Evolutionary conservation across 1,140 invertebrate species (phyloP).

Genomic region (Leptinotarsa lineolata): DNA sequence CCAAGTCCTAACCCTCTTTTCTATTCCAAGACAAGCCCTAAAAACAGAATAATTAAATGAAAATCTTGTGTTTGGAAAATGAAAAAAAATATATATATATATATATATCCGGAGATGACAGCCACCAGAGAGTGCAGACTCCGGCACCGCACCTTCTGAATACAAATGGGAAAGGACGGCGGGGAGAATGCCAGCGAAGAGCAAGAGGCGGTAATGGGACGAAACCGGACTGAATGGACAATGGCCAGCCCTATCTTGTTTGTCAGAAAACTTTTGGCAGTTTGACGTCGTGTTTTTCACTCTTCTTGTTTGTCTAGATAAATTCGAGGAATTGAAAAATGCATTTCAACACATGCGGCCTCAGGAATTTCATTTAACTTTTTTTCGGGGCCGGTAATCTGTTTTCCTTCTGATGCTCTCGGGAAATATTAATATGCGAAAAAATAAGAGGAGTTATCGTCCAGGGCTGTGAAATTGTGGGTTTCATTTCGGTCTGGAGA

Average conservation of each 20-base stretch:
- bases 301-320: constrained; percentile 40
- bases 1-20: too few relatives aligned
- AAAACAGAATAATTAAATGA: constrained; percentile 9
- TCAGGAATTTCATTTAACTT: constrained; percentile 31
- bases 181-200: constrained; percentile 30
- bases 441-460: constrained; percentile 13
- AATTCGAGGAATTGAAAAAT: constrained; percentile 43
- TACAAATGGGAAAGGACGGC: constrained; percentile 31
- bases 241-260: constrained; percentile 48
- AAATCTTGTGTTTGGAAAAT: constrained; percentile 20
- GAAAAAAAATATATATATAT: not conserved
- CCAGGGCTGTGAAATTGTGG: not conserved
- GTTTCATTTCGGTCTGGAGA: not conserved
- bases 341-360: constrained; percentile 44
- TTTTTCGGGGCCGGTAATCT: constrained; percentile 21
- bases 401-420: constrained; percentile 16
- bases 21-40: not conserved
- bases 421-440: constrained; percentile 21
- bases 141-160: constrained; percentile 18
- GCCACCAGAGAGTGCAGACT: constrained; percentile 16
- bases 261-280: constrained; percentile 52
- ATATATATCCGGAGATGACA: constrained; percentile 15
- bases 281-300: constrained; percentile 50
- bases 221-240: constrained; percentile 43
- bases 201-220: constrained; percentile 18